These are phyloP conservation scores for Diachrysia chrysitis DNA, from an alignment of 2,888 invertebrate species.

Conservation along the genomic window DNA sequence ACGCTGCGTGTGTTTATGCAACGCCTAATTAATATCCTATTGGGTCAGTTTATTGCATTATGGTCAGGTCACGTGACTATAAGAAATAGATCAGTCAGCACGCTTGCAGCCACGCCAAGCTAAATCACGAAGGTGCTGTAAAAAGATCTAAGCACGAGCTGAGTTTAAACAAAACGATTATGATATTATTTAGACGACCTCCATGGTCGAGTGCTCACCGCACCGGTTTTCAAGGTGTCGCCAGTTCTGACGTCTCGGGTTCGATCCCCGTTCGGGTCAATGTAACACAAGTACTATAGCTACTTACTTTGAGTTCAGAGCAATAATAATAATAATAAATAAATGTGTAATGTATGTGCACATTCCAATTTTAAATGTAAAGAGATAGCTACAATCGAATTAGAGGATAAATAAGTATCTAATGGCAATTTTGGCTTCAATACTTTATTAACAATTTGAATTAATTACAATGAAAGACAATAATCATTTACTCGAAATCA, in stretches of 20 bases:
- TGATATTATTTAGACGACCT: no score
- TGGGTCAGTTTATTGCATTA: slow-evolving; percentile 17
- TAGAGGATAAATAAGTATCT: not conserved
- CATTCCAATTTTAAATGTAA: not conserved
- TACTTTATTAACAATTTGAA: not conserved
- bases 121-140: not conserved
- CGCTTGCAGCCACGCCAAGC: slow-evolving; percentile 10
- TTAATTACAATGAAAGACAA: not conserved
- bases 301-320: no score
- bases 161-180: not conserved
- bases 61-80: slow-evolving; percentile 14
- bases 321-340: no score
- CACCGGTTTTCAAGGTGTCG: no score
- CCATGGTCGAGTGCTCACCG: no score
- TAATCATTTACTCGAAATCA: no score
- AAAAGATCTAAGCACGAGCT: slow-evolving; percentile 4
- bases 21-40: slow-evolving; percentile 27
- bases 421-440: not conserved
- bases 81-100: slow-evolving; percentile 16
- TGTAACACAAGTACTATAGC: no score
- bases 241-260: no score
- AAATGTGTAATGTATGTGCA: no score
- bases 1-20: slow-evolving; percentile 28
- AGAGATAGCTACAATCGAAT: not conserved
- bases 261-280: no score